Conservation (phyloP, 2,888 invertebrate genomes). For the Sinhomidia bicolor region DNA sequence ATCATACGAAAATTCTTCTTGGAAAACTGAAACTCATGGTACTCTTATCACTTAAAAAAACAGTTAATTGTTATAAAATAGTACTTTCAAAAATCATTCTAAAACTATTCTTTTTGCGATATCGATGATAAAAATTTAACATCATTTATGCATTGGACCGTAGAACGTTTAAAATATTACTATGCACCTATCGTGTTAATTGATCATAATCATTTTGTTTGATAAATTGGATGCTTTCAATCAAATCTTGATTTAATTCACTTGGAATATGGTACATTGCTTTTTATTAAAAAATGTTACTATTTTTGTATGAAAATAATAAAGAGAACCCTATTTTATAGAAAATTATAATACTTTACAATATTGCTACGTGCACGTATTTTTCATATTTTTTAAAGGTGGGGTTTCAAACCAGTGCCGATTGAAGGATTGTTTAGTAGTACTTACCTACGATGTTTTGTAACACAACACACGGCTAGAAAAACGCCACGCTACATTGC, state of each 20-base stretch:
- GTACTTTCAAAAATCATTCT: neutral
- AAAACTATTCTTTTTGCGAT: neutral
- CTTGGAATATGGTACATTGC: constrained; percentile 58
- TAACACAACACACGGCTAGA: neutral
- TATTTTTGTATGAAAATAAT: constrained; percentile 75
- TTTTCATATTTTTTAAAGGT: neutral
- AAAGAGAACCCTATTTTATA: constrained; percentile 47
- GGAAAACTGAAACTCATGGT: constrained; percentile 54
- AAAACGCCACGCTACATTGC: neutral
- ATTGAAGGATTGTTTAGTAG: neutral
- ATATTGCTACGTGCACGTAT: too few relatives aligned
- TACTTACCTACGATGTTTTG: neutral
- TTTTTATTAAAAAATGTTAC: constrained; percentile 68
- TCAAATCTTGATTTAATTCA: constrained; percentile 46
- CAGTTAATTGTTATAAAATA: neutral
- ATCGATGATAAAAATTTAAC: neutral
- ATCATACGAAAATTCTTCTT: neutral
- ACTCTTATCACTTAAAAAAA: constrained; percentile 13
- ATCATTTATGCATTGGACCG: constrained; percentile 4
- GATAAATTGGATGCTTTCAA: constrained; percentile 36
- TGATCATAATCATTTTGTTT: constrained; percentile 29
- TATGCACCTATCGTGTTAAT: neutral
- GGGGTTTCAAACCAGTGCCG: neutral
- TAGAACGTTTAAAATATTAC: neutral
- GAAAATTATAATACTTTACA: constrained; percentile 23